These are phyloP conservation scores for Trichosurus vulpecula DNA, from an alignment of 2,797 vertebrate genomes.

Conservation along the genomic window DNA sequence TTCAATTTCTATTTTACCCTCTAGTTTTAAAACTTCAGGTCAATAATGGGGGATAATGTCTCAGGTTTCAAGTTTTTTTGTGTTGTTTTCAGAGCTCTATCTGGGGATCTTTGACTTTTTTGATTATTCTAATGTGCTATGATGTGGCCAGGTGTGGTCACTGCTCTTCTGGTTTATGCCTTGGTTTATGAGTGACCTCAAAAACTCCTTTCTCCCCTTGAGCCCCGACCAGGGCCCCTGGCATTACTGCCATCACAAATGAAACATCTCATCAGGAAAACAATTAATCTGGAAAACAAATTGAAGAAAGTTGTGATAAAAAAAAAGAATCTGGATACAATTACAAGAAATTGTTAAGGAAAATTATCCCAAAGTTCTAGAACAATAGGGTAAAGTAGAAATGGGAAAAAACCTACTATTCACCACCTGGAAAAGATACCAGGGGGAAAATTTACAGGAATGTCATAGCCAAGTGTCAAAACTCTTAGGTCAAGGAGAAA, in stretches of 20 bases:
- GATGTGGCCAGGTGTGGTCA: too few relatives aligned
- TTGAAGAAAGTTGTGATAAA: background rate
- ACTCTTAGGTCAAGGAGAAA: background rate
- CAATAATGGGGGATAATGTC: too few relatives aligned
- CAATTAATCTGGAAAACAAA: background rate
- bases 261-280: background rate
- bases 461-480: background rate
- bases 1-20: too few relatives aligned
- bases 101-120: too few relatives aligned
- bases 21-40: too few relatives aligned
- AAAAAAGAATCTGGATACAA: background rate
- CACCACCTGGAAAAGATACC: background rate
- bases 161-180: too few relatives aligned
- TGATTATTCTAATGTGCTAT: too few relatives aligned
- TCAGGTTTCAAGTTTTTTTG: too few relatives aligned
- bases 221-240: too few relatives aligned
- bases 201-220: too few relatives aligned
- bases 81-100: too few relatives aligned
- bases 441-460: background rate
- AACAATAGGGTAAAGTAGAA: background rate
- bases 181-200: too few relatives aligned
- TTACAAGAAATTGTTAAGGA: background rate
- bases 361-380: background rate
- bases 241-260: background rate
- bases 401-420: background rate